phyloP scores from a whole-genome alignment of 2,113 vertebrate species.

The Proteles cristata region DNA sequence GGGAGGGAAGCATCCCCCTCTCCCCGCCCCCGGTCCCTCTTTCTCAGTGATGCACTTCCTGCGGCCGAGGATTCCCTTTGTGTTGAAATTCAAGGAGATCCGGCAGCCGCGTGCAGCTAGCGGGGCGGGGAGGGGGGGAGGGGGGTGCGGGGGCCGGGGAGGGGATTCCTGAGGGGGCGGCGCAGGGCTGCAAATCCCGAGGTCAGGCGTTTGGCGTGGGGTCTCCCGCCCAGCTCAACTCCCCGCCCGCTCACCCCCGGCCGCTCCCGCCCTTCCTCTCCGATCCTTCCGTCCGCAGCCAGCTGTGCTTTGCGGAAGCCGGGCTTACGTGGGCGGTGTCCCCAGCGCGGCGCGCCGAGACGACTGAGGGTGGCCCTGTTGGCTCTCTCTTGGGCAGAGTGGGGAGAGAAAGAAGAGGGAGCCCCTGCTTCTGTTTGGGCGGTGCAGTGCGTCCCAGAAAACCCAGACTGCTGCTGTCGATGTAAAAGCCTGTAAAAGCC shows the following conservation, averaged over 20 bases:
- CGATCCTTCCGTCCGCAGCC: rapidly evolving
- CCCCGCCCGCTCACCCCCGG: rapidly evolving
- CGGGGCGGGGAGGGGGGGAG: not conserved
- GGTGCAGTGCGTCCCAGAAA: not conserved
- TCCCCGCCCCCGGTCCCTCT: conserved; percentile 59
- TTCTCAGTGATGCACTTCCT: conserved; percentile 79
- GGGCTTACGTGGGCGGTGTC: not conserved
- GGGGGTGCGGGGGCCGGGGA: not conserved
- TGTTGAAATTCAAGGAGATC: conserved; percentile 71
- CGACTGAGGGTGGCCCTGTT: not conserved
- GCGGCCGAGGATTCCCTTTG: conserved; percentile 82
- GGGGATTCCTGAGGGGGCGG: conserved; percentile 49
- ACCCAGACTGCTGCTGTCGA: not conserved
- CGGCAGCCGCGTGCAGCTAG: not conserved
- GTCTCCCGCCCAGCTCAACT: too few relatives aligned
- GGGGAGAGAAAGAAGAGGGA: not conserved
- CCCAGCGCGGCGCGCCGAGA: not conserved
- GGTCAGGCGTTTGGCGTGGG: rapidly evolving
- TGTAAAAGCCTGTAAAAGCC: not conserved
- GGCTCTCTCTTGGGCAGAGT: not conserved
- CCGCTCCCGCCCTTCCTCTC: not conserved
- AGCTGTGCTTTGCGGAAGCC: not conserved
- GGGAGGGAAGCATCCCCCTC: not conserved
- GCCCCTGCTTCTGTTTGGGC: not conserved
- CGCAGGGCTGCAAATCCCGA: rapidly evolving